phyloP scores from a whole-genome alignment of 53 echinoderm and acorn worm genomes.

The Henricia sp. region DNA sequence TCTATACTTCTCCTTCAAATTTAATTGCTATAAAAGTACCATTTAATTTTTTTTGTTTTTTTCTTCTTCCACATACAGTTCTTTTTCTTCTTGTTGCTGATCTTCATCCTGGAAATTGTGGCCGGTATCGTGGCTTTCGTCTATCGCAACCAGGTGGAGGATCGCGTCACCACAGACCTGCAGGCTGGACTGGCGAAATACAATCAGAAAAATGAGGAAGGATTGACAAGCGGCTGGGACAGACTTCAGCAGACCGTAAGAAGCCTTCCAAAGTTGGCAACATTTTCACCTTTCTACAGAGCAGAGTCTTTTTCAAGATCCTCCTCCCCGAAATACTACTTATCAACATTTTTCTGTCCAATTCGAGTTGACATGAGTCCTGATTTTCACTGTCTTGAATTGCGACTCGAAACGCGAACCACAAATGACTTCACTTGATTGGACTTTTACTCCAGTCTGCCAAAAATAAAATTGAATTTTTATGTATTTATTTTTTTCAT shows the following conservation, averaged over 20 bases:
- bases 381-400: not conserved
- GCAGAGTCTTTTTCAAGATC: too few species aligned
- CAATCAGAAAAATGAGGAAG: slow-evolving; percentile 1
- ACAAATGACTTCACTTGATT: too few species aligned
- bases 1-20: too few species aligned
- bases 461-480: too few species aligned
- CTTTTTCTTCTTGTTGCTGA: slow-evolving; percentile 68
- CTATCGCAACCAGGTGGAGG: slow-evolving; percentile 51
- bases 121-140: slow-evolving; percentile 69
- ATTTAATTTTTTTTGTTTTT: not conserved
- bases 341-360: not conserved
- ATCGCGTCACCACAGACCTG: slow-evolving; percentile 29
- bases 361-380: not conserved
- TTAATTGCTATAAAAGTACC: too few species aligned
- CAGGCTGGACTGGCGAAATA: slow-evolving; percentile 27
- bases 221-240: slow-evolving; percentile 56
- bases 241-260: slow-evolving; percentile 50
- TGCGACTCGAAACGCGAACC: too few species aligned
- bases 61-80: slow-evolving; percentile 25
- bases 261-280: not conserved
- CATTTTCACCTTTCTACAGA: not conserved
- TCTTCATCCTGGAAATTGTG: slow-evolving; percentile 76
- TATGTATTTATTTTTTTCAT: too few species aligned
- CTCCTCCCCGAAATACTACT: too few species aligned
- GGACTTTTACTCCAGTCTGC: too few species aligned